Conservation (phyloP, 2,797 vertebrate genomes). For the Amniataba percoides region DNA sequence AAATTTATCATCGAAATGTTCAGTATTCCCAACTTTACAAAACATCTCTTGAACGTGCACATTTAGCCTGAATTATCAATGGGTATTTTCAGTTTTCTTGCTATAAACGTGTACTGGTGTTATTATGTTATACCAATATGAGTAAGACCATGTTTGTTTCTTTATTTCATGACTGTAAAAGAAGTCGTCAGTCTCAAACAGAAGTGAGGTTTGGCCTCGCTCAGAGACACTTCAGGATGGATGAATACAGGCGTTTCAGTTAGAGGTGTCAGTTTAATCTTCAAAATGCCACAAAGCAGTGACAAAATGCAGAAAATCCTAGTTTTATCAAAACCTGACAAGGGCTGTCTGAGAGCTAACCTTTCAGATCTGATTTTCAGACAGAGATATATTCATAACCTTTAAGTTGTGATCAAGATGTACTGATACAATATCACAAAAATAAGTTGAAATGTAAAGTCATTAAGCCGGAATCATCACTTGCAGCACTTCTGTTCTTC, state of each 20-base stretch:
- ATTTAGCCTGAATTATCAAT: neutral
- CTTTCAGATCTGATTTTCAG: neutral
- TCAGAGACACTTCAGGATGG: neutral
- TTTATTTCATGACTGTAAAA: neutral
- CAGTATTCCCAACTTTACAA: neutral
- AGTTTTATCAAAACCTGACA: neutral
- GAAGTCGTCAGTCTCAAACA: neutral
- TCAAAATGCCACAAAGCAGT: neutral
- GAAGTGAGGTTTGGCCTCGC: too few species aligned
- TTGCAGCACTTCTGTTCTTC: neutral
- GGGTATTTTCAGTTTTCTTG: neutral
- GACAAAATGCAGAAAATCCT: neutral
- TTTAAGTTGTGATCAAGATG: neutral
- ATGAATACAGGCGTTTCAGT: neutral
- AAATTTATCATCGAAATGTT: slow-evolving; percentile 10
- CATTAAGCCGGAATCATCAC: neutral
- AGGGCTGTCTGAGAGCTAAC: neutral
- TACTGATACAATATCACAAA: neutral
- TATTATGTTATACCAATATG: neutral
- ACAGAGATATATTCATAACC: neutral
- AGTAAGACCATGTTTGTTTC: neutral
- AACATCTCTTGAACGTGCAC: neutral
- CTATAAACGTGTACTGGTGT: neutral
- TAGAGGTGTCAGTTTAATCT: neutral
- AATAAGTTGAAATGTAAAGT: neutral